Percentiles rank a stretch among this genome's conserved stretches.
Conservation (phyloP, 2,797 vertebrate genomes). For the Oceanodroma leucorhoa region DNA sequence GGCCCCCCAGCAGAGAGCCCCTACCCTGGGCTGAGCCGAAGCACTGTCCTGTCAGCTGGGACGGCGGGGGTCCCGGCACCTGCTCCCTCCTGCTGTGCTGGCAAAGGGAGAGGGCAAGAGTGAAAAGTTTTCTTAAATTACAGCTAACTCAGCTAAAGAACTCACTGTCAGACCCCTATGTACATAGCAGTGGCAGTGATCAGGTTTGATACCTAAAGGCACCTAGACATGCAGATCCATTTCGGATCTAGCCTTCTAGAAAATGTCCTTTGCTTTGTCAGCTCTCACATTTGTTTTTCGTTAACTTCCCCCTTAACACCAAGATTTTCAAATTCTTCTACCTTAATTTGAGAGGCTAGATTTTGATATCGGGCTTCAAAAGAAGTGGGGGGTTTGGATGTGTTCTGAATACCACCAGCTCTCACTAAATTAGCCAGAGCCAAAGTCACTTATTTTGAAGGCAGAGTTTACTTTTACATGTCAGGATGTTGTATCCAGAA, state of each 20-base stretch:
- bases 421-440: not conserved
- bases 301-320: not conserved
- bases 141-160: not conserved
- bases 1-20: not conserved
- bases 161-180: not conserved
- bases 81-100: not conserved
- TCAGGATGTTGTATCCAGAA: not conserved
- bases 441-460: not conserved
- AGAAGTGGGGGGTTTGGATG: not conserved
- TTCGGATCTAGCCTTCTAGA: not conserved
- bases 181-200: not conserved
- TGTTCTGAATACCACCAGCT: not conserved
- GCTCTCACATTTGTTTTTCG: not conserved
- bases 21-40: not conserved
- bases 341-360: not conserved
- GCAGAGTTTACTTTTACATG: not conserved
- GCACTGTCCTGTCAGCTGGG: not conserved
- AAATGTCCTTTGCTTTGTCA: not conserved
- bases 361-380: not conserved
- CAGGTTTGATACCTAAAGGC: not conserved
- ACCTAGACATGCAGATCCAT: not conserved
- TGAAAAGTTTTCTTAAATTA: not conserved
- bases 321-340: not conserved
- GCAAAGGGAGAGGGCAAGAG: not conserved
- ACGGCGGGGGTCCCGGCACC: not conserved